Evolutionary conservation across 2,113 vertebrate genomes (phyloP).

Genomic region (Candoia aspera): DNA sequence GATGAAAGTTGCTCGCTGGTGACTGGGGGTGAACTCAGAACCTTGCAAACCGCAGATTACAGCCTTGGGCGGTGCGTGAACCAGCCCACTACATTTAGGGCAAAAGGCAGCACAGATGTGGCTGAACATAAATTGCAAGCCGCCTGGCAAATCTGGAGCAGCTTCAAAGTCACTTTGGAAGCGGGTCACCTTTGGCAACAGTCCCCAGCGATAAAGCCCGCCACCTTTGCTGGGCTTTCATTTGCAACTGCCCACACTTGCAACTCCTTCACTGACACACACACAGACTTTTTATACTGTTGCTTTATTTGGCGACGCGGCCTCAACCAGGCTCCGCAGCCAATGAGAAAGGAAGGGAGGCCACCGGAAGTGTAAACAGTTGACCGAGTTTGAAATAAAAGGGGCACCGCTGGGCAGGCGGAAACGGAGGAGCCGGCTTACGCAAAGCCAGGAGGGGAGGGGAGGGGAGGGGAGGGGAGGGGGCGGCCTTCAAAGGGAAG

Average conservation of each 20-base stretch:
- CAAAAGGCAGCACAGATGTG: background rate
- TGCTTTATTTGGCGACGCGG: background rate
- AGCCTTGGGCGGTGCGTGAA: background rate
- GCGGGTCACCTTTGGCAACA: background rate
- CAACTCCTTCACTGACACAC: background rate
- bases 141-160: background rate
- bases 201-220: background rate
- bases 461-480: too few relatives aligned
- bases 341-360: background rate
- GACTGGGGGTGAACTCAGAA: background rate
- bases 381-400: background rate
- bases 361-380: background rate
- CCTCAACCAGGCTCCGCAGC: accelerated
- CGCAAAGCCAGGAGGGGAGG: background rate
- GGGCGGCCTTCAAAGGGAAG: too few relatives aligned
- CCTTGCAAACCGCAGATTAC: background rate
- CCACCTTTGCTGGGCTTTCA: background rate
- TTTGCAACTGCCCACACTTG: slow-evolving; percentile 15
- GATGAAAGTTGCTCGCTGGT: too few relatives aligned
- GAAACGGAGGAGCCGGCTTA: background rate
- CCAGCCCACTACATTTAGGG: background rate
- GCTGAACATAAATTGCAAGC: background rate
- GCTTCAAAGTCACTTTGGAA: background rate
- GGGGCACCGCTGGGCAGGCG: background rate
- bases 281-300: background rate